Evolutionary conservation across 1,140 invertebrate species (phyloP).

Genomic region (Drosophila tani): DNA sequence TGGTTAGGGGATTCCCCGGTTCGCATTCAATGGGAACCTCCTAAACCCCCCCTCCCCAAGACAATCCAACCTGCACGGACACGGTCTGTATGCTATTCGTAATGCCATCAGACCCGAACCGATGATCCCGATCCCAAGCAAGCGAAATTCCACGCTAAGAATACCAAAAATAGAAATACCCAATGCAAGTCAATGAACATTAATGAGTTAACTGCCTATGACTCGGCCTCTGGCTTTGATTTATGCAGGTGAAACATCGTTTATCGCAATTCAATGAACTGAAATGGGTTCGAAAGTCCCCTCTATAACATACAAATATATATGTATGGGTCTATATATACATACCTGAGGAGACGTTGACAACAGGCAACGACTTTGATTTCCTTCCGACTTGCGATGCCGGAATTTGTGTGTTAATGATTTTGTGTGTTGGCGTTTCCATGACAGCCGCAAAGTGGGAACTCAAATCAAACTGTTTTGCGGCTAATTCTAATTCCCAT

Average conservation of each 20-base stretch:
- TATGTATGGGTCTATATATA: background rate
- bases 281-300: constrained; percentile 32
- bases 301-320: background rate
- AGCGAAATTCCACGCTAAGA: constrained; percentile 18
- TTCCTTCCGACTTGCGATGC: constrained; percentile 34
- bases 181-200: constrained; percentile 38
- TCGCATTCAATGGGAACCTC: background rate
- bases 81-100: constrained; percentile 5
- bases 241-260: constrained; percentile 42
- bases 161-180: constrained; percentile 6
- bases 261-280: constrained; percentile 53
- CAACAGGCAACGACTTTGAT: constrained; percentile 42
- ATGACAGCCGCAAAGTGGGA: constrained; percentile 40
- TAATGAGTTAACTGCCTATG: constrained; percentile 39
- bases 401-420: constrained; percentile 55
- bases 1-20: constrained; percentile 7
- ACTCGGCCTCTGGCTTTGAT: constrained; percentile 37
- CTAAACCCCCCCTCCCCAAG: background rate
- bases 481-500: constrained; percentile 51
- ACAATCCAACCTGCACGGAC: constrained; percentile 3
- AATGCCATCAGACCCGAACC: constrained; percentile 18
- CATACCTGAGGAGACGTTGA: constrained; percentile 9
- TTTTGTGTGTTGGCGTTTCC: constrained; percentile 50
- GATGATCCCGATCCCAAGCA: background rate
- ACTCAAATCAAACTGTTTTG: constrained; percentile 33